These are phyloP conservation scores for Podarcis cretensis DNA, from an alignment of 2,113 vertebrate species.

Conservation along the genomic window DNA sequence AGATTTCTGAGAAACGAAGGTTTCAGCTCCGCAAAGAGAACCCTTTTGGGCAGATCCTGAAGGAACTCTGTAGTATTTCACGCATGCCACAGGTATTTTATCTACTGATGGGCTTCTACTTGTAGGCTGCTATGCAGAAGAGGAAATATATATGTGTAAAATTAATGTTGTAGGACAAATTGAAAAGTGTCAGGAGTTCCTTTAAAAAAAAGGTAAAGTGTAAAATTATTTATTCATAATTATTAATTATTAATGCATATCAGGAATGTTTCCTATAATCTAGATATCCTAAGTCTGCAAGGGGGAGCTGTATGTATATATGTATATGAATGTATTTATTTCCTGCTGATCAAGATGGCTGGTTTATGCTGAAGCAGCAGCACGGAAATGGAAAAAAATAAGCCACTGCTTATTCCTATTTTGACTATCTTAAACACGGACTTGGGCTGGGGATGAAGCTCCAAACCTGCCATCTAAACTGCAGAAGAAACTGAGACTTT, in stretches of 20 bases:
- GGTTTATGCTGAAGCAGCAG: not conserved
- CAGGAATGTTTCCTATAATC: not conserved
- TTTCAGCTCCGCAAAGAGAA: constrained; percentile 5
- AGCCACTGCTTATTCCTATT: not conserved
- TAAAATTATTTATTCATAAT: not conserved
- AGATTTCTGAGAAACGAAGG: constrained; percentile 2
- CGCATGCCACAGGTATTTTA: not conserved
- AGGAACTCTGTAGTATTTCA: not conserved
- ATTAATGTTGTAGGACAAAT: not conserved
- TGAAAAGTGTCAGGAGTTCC: not conserved
- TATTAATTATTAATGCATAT: not conserved
- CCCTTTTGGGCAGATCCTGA: constrained; percentile 12
- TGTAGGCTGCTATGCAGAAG: not conserved
- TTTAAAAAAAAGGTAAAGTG: not conserved
- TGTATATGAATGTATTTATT: not conserved
- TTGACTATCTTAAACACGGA: not conserved
- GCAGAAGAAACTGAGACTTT: not conserved
- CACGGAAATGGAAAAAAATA: not conserved
- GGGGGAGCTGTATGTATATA: not conserved
- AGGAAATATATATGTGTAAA: not conserved
- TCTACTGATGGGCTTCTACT: not conserved
- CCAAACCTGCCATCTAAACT: not conserved
- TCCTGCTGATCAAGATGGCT: not conserved
- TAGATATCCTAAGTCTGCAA: not conserved
- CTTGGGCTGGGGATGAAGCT: not conserved